phyloP scores from a whole-genome alignment of 2,113 vertebrate genomes.

The Ciconia maguari region DNA sequence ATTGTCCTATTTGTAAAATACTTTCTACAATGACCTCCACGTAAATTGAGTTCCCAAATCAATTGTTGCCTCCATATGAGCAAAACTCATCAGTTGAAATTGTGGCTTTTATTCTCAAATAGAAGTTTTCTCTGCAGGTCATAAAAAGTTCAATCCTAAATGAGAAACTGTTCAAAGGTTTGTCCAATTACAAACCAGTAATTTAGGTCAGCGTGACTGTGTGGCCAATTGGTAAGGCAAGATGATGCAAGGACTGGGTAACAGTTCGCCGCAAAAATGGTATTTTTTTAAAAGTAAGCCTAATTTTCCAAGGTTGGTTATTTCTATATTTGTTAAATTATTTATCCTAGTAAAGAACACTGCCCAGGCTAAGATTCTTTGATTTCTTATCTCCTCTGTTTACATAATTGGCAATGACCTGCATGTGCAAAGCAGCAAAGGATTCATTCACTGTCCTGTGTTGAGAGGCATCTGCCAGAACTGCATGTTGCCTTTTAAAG shows the following conservation, averaged over 20 bases:
- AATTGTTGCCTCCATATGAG: background rate
- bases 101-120: background rate
- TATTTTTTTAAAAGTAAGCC: background rate
- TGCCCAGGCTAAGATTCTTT: background rate
- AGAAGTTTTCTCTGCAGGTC: background rate
- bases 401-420: background rate
- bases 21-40: background rate
- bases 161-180: conserved; percentile 22
- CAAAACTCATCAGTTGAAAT: background rate
- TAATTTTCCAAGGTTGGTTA: background rate
- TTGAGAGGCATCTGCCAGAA: background rate
- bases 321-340: background rate
- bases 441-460: background rate
- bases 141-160: conserved; percentile 49
- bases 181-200: conserved; percentile 36
- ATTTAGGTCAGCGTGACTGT: conserved; percentile 32
- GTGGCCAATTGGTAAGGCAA: conserved; percentile 22
- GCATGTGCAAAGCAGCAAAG: background rate
- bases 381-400: background rate
- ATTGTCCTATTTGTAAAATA: background rate
- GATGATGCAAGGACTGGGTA: conserved; percentile 13
- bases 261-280: background rate
- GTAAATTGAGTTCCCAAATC: background rate
- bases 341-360: background rate
- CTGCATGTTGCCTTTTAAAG: background rate